These are phyloP conservation scores for Synergus itoensis DNA, from an alignment of 2,888 invertebrate species.

Conservation along the genomic window DNA sequence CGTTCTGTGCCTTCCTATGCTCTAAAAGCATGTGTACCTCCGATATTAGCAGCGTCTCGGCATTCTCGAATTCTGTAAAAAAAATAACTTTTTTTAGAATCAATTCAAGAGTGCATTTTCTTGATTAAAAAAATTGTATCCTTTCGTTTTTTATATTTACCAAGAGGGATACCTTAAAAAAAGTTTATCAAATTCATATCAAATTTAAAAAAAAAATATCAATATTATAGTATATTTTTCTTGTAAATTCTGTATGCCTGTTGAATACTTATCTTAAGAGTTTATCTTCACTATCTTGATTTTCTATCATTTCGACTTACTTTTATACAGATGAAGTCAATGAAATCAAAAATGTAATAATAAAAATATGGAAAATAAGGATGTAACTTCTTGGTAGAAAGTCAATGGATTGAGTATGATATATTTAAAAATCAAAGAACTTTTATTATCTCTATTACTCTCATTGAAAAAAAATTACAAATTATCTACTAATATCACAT, in stretches of 20 bases:
- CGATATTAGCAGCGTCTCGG: conserved; percentile 97
- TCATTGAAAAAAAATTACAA: neutral
- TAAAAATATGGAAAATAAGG: no score
- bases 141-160: neutral
- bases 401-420: no score
- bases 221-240: no score
- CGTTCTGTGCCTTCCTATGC: conserved; percentile 98
- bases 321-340: no score
- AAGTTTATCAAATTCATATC: neutral
- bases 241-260: no score
- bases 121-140: neutral
- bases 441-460: neutral
- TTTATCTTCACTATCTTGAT: no score
- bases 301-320: no score
- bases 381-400: no score
- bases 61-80: conserved; percentile 95
- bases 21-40: conserved; percentile 98
- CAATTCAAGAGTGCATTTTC: neutral
- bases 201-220: neutral
- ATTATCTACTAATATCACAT: conserved; percentile 51
- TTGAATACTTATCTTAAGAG: no score
- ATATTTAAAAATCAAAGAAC: neutral
- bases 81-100: conserved; percentile 16
- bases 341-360: no score
- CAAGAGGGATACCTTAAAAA: neutral